A percentile compares a stretch with the other conserved stretches of the same genome.
These are phyloP conservation scores for Monochamus alternatus DNA, from an alignment of 2,888 invertebrate species.

Conservation along the genomic window DNA sequence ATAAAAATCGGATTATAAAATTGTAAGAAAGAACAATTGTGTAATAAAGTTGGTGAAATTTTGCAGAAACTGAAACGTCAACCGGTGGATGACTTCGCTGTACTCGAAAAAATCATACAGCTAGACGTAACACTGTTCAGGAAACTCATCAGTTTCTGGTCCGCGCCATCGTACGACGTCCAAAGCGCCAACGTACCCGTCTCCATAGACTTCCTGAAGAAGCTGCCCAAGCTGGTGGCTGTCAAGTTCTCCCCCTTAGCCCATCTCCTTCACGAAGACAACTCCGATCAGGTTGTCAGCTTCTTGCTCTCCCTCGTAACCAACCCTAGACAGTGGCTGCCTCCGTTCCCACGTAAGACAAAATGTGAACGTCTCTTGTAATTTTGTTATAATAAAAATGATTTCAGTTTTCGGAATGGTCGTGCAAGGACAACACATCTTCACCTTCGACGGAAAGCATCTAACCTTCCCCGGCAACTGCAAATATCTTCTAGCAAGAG, in stretches of 20 bases:
- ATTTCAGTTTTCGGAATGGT: conserved; percentile 79
- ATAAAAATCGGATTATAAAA: too few species aligned
- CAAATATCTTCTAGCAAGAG: conserved; percentile 88
- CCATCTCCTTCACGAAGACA: conserved; percentile 76
- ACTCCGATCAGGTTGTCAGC: conserved; percentile 69
- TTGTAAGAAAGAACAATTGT: not conserved
- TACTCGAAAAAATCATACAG: conserved; percentile 76
- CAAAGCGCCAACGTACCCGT: conserved; percentile 35
- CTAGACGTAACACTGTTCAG: conserved; percentile 68
- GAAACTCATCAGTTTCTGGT: conserved; percentile 62
- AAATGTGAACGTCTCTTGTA: not conserved
- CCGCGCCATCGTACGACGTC: conserved; percentile 39
- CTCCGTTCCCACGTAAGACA: conserved; percentile 78
- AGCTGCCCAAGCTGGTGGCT: conserved; percentile 75
- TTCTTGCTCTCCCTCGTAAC: conserved; percentile 73
- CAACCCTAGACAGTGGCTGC: conserved; percentile 75
- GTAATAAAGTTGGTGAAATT: not conserved
- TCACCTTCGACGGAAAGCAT: conserved; percentile 91
- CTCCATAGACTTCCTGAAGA: conserved; percentile 63
- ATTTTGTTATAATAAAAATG: not conserved
- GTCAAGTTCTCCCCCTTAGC: conserved; percentile 77
- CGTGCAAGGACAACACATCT: conserved; percentile 87
- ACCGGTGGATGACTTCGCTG: conserved; percentile 77
- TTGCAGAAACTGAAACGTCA: conserved; percentile 74
- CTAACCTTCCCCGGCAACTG: conserved; percentile 87